phyloP scores from a whole-genome alignment of 2,888 invertebrate species.

The Agonopterix subpropinquella region DNA sequence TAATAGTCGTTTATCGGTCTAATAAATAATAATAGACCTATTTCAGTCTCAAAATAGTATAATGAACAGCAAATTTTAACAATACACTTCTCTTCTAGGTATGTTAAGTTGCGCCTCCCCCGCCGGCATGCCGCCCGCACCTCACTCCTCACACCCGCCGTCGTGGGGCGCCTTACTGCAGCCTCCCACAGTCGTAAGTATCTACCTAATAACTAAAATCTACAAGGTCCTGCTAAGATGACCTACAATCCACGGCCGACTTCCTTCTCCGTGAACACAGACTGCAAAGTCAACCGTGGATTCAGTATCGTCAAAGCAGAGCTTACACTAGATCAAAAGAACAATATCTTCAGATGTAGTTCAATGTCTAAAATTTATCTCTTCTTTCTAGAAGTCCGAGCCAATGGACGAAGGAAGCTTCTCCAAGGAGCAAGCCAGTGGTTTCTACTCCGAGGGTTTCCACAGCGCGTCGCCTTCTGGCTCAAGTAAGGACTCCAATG shows the following conservation, averaged over 20 bases:
- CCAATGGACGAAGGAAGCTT: slow-evolving; percentile 60
- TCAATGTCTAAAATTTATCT: not conserved
- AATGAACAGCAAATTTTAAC: too few relatives aligned
- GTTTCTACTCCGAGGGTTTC: slow-evolving; percentile 77
- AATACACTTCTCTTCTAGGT: slow-evolving; percentile 23
- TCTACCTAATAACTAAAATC: not conserved
- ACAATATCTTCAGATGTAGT: too few relatives aligned
- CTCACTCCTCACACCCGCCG: slow-evolving; percentile 44
- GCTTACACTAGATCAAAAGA: too few relatives aligned
- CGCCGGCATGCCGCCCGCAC: slow-evolving; percentile 64
- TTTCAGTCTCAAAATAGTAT: too few relatives aligned
- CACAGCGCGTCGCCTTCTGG: slow-evolving; percentile 77
- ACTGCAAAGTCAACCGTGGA: too few relatives aligned
- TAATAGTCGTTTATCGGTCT: too few relatives aligned
- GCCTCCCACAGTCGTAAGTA: slow-evolving; percentile 55
- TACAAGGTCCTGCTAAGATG: not conserved
- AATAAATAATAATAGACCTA: too few relatives aligned
- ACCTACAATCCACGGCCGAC: not conserved
- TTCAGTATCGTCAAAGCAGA: too few relatives aligned
- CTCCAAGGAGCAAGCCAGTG: slow-evolving; percentile 75
- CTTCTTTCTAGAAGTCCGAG: slow-evolving; percentile 75
- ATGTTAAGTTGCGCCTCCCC: slow-evolving; percentile 67
- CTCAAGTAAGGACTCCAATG: slow-evolving; percentile 70
- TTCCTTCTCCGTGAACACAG: not conserved
- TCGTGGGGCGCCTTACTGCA: slow-evolving; percentile 48